Base-by-base conservation (phyloP, 2,797 vertebrate genomes). In the Bradypus variegatus region DNA sequence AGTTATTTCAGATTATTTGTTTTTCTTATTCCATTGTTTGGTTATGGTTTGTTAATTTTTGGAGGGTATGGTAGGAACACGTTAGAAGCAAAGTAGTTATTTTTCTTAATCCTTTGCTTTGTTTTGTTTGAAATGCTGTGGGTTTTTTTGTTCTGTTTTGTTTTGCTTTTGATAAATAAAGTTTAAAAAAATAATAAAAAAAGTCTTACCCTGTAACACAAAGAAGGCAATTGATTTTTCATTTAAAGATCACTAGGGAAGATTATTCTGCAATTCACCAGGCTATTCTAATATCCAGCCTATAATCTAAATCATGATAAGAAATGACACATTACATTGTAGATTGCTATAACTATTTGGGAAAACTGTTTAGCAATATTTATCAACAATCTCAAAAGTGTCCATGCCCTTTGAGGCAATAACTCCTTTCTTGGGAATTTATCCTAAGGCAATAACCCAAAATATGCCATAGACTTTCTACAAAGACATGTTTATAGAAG, bases 371-470 rank as follows among this genome's bases (percentile, higher is more conserved):
- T 77, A 86, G 38, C 38, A 70, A 45, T 86, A 89, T 75, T 95
- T 84, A 67, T 75, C 65, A 93, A 73, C 79, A 82, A 88, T 50
- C 50, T 84, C 58, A 91, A 67, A 91, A 72, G 73, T 69, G 65
- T 41, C 38, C 25, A 70, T 41, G 18, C 27, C 70, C 62, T 92
- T 93, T 85, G 27, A 88, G 69, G 41, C 81, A 64, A 5, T 53
- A 78, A 93, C 76, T 90, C 33, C 27, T 90, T 90, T 93, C 80
- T 78, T 81, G 69, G 70, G 70, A 85, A 90, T 90, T 70, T 84
- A 81, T 58, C 16, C 33, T 82, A 72, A 93, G 77, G 27, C 10
- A 84, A 41, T 86, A 53, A 78, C 88, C 67, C 67, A 94, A 90
- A 93, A 92, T 88, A 80, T 72, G 85, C 41, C 75, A 8, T 62